Evolutionary conservation across 2,888 invertebrate species (phyloP), one percentile per base, ranked within the genome.

Genomic region (Gortyna flavago): DNA sequence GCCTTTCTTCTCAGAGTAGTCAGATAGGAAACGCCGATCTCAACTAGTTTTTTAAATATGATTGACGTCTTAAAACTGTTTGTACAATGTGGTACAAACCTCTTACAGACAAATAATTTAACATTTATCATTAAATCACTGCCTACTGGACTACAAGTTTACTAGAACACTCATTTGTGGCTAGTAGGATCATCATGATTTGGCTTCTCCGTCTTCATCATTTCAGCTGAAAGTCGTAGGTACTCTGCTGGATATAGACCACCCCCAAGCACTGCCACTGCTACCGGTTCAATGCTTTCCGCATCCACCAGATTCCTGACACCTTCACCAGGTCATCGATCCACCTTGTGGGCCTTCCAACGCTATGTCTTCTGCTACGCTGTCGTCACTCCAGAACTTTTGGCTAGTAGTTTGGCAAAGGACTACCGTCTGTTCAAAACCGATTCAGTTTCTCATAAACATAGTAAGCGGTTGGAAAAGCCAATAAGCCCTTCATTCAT

Each of bases 401-500:
- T 41, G 29, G 0, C 25, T 16, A 41, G 3, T 16, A 76, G 1
- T 75, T 61, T n/a, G 11, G 18, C n/a, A 51, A 32, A 13, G 21
- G 29, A 7, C 18, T 44, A 16, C 11, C 44, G n/a, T 29, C 25
- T 13, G 8, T n/a, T 59, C 32, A 16, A 38, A 16, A 83, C 62
- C 18, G 6, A 57, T 57, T 67, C 25, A 18, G 57, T 72, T 38
- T 54, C 16, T 29, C 18, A 54, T 18, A n/a, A n/a, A n/a, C n/a
- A 48, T 25, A 72, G 4, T 25, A 51, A 35, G 48, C n/a, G n/a
- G n/a, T n/a, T 25, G 35, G 18, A 71, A 72, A 85, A 81, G 38
- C 29, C 77, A 68, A 71, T 77, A 64, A 76, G 77, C 44, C 69
- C 32, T 72, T 67, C 67, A 64, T 29, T 77, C 70, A 72, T 75